Evolutionary conservation across 2,797 vertebrate genomes (phyloP).

Genomic region (Mustela erminea): DNA sequence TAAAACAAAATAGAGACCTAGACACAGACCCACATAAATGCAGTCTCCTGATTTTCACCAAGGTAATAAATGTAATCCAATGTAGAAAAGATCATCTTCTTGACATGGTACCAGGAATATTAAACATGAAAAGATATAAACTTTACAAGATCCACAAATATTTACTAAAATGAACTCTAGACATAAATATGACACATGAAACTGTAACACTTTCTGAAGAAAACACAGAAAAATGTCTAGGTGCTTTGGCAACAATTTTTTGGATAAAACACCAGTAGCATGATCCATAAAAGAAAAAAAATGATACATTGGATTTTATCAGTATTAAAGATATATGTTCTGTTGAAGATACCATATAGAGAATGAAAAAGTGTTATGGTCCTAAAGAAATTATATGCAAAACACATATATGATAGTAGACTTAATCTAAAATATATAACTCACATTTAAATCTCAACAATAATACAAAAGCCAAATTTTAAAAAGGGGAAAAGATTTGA

Average conservation of each 20-base stretch:
- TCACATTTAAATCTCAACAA: neutral
- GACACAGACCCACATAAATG: neutral
- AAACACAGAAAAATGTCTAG: neutral
- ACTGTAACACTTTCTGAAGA: neutral
- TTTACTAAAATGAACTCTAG: neutral
- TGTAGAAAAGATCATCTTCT: neutral
- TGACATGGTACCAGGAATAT: neutral
- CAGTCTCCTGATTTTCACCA: neutral
- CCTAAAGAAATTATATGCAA: neutral
- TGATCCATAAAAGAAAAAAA: neutral
- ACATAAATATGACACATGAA: neutral
- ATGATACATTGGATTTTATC: neutral
- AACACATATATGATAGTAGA: neutral
- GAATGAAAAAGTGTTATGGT: neutral
- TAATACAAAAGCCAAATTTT: neutral
- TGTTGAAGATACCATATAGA: neutral
- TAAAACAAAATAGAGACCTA: neutral
- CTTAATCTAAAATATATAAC: neutral
- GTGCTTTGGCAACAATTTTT: neutral
- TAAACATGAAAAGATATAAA: neutral
- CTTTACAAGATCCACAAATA: neutral
- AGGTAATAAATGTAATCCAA: neutral
- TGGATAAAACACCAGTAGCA: neutral
- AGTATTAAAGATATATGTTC: neutral
- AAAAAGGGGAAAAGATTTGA: neutral